Conservation (phyloP, 2,113 vertebrate genomes). For the Parus major region DNA sequence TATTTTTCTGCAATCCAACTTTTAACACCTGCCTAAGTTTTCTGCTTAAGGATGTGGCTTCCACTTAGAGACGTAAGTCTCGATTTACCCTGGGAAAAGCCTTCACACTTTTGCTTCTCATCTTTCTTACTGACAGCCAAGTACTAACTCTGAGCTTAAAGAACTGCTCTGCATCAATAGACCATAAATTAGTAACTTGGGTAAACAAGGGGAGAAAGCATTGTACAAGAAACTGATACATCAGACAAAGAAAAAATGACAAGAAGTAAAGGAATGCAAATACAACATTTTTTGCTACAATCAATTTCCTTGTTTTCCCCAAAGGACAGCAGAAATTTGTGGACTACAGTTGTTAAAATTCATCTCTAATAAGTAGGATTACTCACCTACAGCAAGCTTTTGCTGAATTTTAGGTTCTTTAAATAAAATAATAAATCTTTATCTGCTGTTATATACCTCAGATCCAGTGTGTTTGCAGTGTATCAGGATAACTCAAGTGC, state of each 20-base stretch:
- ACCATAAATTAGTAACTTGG: slow-evolving; percentile 2
- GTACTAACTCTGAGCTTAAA: not conserved
- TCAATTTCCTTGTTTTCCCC: not conserved
- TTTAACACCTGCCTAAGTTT: not conserved
- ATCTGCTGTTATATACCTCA: not conserved
- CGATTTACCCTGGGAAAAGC: not conserved
- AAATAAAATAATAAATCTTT: not conserved
- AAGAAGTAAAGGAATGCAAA: not conserved
- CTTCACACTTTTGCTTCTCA: not conserved
- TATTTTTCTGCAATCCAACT: not conserved
- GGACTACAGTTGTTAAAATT: not conserved
- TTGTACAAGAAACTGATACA: not conserved
- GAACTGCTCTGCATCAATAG: not conserved
- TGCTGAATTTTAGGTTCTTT: not conserved
- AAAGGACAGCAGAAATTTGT: not conserved
- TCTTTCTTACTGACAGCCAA: not conserved
- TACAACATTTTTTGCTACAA: not conserved
- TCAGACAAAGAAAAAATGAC: not conserved
- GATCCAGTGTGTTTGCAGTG: not conserved
- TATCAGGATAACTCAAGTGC: not conserved
- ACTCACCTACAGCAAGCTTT: not conserved
- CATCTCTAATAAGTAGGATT: not conserved
- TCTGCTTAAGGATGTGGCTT: not conserved
- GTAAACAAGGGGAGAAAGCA: not conserved
- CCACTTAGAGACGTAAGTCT: not conserved